Conservation (phyloP, 2,113 vertebrate species). For the Corythornis vintsioides region DNA sequence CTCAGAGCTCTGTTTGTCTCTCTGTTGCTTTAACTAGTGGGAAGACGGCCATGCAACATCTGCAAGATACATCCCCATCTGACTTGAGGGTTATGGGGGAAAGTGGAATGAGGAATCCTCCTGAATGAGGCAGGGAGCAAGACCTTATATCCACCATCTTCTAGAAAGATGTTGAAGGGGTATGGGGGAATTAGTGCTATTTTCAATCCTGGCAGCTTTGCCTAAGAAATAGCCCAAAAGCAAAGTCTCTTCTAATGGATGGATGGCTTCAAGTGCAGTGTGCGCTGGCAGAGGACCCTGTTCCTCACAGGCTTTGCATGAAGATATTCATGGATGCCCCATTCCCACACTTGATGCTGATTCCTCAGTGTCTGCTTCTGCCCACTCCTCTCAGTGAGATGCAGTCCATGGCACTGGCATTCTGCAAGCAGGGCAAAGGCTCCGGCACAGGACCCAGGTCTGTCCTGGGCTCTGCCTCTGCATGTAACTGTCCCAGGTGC, state of each 20-base stretch:
- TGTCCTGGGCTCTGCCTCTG: neutral
- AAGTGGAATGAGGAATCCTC: neutral
- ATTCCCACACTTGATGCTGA: neutral
- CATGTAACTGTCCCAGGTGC: neutral
- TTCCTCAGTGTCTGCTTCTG: neutral
- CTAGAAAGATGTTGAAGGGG: neutral
- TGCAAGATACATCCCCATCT: neutral
- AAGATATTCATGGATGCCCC: fast-evolving
- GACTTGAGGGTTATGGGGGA: neutral
- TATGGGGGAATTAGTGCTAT: neutral
- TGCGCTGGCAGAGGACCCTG: neutral
- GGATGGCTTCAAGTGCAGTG: neutral
- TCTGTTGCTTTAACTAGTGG: neutral
- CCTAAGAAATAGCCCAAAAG: neutral
- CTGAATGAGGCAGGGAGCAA: neutral
- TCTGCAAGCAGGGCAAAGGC: neutral
- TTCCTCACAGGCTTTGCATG: neutral
- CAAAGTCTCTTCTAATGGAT: neutral
- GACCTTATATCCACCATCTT: neutral
- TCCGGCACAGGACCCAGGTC: fast-evolving
- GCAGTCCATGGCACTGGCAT: fast-evolving
- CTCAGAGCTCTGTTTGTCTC: neutral
- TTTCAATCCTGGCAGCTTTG: neutral
- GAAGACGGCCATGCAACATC: neutral
- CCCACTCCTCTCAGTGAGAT: fast-evolving